Percentiles rank a stretch among this genome's conserved stretches.
phyloP scores from a whole-genome alignment of 2,888 invertebrate species.

The Lacanobia oleracea region DNA sequence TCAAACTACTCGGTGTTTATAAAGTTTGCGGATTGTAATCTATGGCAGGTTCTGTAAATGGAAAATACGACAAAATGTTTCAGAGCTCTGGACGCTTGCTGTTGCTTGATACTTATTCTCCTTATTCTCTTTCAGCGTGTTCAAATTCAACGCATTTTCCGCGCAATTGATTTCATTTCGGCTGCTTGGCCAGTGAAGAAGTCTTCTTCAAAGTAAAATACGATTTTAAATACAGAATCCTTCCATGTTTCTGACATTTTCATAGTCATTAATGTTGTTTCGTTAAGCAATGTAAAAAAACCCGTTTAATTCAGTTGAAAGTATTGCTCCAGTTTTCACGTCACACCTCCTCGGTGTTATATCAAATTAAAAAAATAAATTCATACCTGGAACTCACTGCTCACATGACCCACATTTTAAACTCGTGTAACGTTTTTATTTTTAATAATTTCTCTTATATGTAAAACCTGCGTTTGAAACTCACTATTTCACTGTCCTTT shows the following conservation, averaged over 20 bases:
- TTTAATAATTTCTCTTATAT: slow-evolving; percentile 25
- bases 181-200: slow-evolving; percentile 26
- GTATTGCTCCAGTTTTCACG: slow-evolving; percentile 38
- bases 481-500: slow-evolving; percentile 45
- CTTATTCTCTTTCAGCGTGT: slow-evolving; percentile 25
- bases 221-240: slow-evolving; percentile 11
- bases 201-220: slow-evolving; percentile 22
- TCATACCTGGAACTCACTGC: slow-evolving; percentile 4
- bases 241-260: slow-evolving; percentile 1
- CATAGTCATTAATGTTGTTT: slow-evolving; percentile 6
- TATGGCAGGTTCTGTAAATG: slow-evolving; percentile 46
- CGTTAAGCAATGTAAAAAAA: slow-evolving; percentile 7
- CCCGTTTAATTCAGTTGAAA: slow-evolving; percentile 40
- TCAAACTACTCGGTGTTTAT: slow-evolving; percentile 49
- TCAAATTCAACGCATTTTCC: slow-evolving; percentile 28
- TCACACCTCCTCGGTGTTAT: slow-evolving; percentile 18
- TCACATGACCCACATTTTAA: slow-evolving; percentile 58
- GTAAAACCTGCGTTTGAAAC: slow-evolving; percentile 35
- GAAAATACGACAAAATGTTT: slow-evolving; percentile 39
- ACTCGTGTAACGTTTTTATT: slow-evolving; percentile 43
- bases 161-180: slow-evolving; percentile 30
- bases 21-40: slow-evolving; percentile 54
- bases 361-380: slow-evolving; percentile 53
- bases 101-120: slow-evolving; percentile 18
- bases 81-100: slow-evolving; percentile 3